phyloP scores from a whole-genome alignment of 2,113 vertebrate species.

The Notothenia rossii region DNA sequence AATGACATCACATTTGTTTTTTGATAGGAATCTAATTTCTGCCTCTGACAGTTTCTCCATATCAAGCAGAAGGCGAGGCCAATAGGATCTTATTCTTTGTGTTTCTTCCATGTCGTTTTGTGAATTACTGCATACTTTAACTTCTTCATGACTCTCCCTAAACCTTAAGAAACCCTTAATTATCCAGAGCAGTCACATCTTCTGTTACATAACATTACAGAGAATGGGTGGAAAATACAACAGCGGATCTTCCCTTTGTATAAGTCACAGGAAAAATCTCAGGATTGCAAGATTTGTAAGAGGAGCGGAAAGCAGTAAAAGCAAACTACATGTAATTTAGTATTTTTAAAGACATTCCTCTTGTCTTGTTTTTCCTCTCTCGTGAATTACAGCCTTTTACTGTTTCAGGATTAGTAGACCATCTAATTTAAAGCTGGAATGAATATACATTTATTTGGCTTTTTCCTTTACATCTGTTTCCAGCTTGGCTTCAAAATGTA shows the following conservation, averaged over 20 bases:
- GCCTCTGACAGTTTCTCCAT: too few relatives aligned
- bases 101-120: too few relatives aligned
- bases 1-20: too few relatives aligned
- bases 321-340: background rate
- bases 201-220: too few relatives aligned
- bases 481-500: background rate
- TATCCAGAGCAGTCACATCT: too few relatives aligned
- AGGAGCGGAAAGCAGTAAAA: background rate
- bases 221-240: too few relatives aligned
- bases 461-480: background rate
- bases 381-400: background rate
- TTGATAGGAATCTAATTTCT: too few relatives aligned
- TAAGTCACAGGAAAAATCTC: background rate
- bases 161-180: too few relatives aligned
- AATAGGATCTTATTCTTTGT: too few relatives aligned
- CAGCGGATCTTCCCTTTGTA: background rate
- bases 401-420: background rate
- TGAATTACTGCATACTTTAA: too few relatives aligned
- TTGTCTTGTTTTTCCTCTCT: background rate
- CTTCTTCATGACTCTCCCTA: too few relatives aligned
- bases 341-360: background rate
- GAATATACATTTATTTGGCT: background rate
- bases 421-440: background rate
- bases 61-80: too few relatives aligned
- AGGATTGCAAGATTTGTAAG: background rate